Base-by-base conservation (phyloP, 2,888 invertebrate species). In the Platypus cylindrus region DNA sequence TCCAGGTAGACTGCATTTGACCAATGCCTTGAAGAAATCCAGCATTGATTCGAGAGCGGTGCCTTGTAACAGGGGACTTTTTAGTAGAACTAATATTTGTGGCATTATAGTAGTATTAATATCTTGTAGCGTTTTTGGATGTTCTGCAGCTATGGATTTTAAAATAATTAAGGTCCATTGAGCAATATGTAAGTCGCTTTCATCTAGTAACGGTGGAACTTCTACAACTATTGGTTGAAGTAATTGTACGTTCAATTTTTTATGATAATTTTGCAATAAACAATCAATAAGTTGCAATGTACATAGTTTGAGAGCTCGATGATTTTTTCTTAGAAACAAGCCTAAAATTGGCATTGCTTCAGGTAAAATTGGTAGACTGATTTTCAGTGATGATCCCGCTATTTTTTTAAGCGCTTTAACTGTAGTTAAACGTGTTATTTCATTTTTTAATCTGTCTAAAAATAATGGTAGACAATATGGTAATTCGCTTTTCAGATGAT, bases 401-500 rank as follows among this genome's bases (percentile, higher is more conserved):
- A 95, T 85, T 67, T 90, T 86, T 4, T 89, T 93, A 8, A 97
- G 66, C 5, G 97, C 91, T 59, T 94, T 95, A 0, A 98, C 94
- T 2, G 95, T 89, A 3, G 94, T 94, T 20, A 95, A 68, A 15
- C 97, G 73, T 1, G 98, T 98, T 33, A 97, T 97, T 67, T 98
- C 98, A 59, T 98, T 97, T 45, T 83, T 79, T 34, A 98, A 66
- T 48, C 97, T 76, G 57, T 97, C 97, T 59, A 95, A 66, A 59
- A 98, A 90, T 55, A 98, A 83, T 5, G 95, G 94, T 43, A 98
- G 68, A 59, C 94, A 95, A 3, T 76, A 73, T 1, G 73, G 73
- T 35, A 95, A 67, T 59, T 94, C 89, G 39, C 71, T 69, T 59
- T 78, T 68, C 32, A 94, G 62, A 48, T 77, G 75, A 60, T 94